Conservation (phyloP, 2,797 vertebrate species). For the Chiroxiphia lanceolata region DNA sequence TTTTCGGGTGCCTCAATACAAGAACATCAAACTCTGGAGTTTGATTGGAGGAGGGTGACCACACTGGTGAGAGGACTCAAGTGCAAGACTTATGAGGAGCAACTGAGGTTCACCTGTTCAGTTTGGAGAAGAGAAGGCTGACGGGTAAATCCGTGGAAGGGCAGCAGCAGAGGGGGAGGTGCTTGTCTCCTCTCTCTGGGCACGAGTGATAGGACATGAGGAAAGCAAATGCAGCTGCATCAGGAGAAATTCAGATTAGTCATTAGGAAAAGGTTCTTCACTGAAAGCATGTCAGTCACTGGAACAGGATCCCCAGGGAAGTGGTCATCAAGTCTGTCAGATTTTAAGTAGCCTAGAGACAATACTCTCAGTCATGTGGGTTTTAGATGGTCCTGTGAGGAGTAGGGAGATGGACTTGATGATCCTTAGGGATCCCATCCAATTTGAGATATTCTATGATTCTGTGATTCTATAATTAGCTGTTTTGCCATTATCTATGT, state of each 20-base stretch:
- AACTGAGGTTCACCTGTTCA: background rate
- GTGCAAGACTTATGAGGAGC: background rate
- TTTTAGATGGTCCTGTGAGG: background rate
- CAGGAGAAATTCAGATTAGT: background rate
- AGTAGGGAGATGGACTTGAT: background rate
- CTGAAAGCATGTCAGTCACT: background rate
- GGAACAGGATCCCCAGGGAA: background rate
- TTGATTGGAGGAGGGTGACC: background rate
- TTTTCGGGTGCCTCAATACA: too few species aligned
- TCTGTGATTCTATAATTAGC: background rate
- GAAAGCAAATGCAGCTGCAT: background rate
- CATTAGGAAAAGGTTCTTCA: background rate
- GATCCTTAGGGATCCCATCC: background rate
- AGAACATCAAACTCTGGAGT: background rate
- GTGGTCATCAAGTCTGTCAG: background rate
- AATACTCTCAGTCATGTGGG: background rate
- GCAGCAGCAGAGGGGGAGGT: background rate
- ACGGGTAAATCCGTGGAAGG: fast-evolving
- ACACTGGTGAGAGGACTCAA: background rate
- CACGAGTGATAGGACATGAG: background rate
- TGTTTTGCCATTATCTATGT: background rate
- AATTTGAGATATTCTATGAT: background rate
- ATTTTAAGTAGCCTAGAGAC: background rate
- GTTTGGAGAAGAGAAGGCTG: background rate
- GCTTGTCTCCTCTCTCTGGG: background rate